These are phyloP conservation scores for Fopius arisanus DNA, from an alignment of 1,140 invertebrate genomes.

Conservation along the genomic window DNA sequence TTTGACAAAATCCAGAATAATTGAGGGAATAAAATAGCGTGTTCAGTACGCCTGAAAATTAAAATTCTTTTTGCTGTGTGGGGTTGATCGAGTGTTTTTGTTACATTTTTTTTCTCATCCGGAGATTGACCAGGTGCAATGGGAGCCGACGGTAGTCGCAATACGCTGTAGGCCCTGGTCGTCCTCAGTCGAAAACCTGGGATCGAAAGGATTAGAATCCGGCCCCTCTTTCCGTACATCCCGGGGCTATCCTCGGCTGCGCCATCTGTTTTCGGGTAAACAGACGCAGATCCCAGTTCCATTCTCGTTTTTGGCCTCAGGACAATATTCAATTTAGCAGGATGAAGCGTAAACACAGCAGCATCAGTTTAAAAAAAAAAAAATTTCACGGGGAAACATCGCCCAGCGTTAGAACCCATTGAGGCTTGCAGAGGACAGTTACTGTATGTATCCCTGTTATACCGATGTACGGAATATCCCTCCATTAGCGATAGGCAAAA, in stretches of 20 bases:
- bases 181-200: conserved; percentile 24
- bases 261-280: conserved; percentile 59
- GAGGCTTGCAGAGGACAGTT: background rate
- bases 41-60: too few species aligned
- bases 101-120: background rate
- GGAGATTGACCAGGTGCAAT: conserved; percentile 24
- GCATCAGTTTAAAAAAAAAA: conserved; percentile 40
- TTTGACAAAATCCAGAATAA: too few species aligned
- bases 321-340: conserved; percentile 59
- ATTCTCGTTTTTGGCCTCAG: conserved; percentile 49
- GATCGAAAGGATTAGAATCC: conserved; percentile 53
- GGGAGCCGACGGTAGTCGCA: background rate
- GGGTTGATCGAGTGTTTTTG: background rate
- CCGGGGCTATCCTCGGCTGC: conserved; percentile 45
- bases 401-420: conserved; percentile 30
- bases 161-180: background rate
- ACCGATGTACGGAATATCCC: background rate
- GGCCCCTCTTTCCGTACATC: conserved; percentile 36
- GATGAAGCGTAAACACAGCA: conserved; percentile 57
- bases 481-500: background rate
- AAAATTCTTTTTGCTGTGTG: too few species aligned
- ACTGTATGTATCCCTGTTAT: conserved; percentile 21
- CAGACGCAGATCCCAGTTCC: conserved; percentile 50
- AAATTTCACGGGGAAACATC: conserved; percentile 46
- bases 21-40: too few species aligned